phyloP scores from a whole-genome alignment of 2,113 vertebrate species.

The Percopsis transmontana region DNA sequence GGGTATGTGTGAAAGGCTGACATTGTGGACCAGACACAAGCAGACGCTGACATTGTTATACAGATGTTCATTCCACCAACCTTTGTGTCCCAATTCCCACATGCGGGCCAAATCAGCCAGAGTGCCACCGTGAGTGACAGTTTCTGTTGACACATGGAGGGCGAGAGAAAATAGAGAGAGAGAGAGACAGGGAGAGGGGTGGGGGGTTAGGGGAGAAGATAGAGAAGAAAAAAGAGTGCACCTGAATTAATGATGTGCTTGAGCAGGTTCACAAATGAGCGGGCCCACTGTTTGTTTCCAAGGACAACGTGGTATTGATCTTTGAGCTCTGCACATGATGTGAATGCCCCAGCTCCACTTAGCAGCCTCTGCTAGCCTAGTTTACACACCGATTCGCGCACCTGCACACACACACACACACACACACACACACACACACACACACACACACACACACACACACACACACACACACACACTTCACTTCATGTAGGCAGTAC shows the following conservation, averaged over 20 bases:
- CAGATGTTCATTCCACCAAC: conserved; percentile 68
- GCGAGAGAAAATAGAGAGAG: neutral
- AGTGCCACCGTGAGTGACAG: conserved; percentile 69
- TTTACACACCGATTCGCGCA: neutral
- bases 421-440: conserved; percentile 7
- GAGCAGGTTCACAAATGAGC: conserved; percentile 75
- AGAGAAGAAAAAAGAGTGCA: conserved; percentile 29
- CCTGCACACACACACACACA: neutral
- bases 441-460: neutral
- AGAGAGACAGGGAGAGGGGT: neutral
- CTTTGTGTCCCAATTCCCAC: conserved; percentile 64
- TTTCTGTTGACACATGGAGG: conserved; percentile 64
- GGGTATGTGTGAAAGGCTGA: conserved; percentile 65
- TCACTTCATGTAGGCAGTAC: conserved; percentile 20
- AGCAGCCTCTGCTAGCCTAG: conserved; percentile 29
- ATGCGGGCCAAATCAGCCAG: conserved; percentile 36
- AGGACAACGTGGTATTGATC: conserved; percentile 79
- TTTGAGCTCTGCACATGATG: conserved; percentile 60
- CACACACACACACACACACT: conserved; percentile 4
- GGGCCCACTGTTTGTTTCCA: conserved; percentile 73
- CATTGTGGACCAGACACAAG: conserved; percentile 63
- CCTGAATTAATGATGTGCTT: conserved; percentile 80
- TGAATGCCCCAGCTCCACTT: conserved; percentile 48
- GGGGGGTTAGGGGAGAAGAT: neutral
- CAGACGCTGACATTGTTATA: conserved; percentile 72